Base-by-base conservation (phyloP, 2,888 invertebrate species). In the Parascotia fuliginaria region DNA sequence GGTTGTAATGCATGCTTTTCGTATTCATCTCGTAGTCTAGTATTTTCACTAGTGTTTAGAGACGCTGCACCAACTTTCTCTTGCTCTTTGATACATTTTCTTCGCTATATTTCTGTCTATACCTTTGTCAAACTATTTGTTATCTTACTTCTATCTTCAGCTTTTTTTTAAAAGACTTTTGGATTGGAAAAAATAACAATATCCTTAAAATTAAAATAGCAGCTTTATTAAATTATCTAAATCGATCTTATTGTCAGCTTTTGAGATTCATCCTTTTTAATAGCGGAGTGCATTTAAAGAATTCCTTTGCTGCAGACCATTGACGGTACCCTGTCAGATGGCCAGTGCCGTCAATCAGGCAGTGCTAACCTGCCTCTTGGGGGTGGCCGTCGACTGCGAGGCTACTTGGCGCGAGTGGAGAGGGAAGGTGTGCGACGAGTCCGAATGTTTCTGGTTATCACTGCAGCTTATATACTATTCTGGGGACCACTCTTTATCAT, bases 401-500 rank as follows among this genome's bases (percentile, higher is more conserved):
- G 95, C 62, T 96, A 96, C 85, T 89, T 97, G 57, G 94, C 95
- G 53, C 92, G 96, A 61, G 95, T 96, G 85, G 96, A 97, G 78
- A 89, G 95, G 19, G 96, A 97, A 76, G 96, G 96, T 0, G 95
- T 96, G 40, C 95, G 96, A 66, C 92, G 96, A 49, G 96, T 97
- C 42, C 95, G 96, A 84, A 97, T 97, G 95, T 96, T 97, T 86
- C 94, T 96, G 55, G 95, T 97, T 70, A 96, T 97, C 77, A 96
- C 96, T 0, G 95, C 95, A 0, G 96, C 96, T 19, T 98, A 97
- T 84, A 94, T 97, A 33, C 92, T 97, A 42, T 97, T 97, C 89
- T 98, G 98, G 97, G 97, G 97, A 57, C 98, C 97, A 9, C 91
- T 98, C 58, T 98, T 97, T 88, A 94, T 97, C 65, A 96, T 97